Evolutionary conservation across 2,797 vertebrate species (phyloP).

Genomic region (Adrianichthys oophorus): DNA sequence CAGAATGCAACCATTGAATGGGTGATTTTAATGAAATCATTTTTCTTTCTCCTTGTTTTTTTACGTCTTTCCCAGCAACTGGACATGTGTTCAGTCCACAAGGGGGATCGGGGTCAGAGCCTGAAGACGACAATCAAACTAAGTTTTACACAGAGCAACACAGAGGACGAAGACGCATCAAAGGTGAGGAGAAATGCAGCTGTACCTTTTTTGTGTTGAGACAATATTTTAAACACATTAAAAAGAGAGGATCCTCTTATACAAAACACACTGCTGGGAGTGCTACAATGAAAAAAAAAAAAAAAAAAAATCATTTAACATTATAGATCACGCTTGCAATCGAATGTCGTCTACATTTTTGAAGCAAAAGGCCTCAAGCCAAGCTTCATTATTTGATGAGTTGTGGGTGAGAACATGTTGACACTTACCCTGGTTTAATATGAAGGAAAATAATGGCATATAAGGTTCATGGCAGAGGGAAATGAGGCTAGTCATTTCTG

Average conservation of each 20-base stretch:
- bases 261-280: slow-evolving; percentile 18
- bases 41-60: slow-evolving; percentile 12
- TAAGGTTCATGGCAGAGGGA: slow-evolving; percentile 26
- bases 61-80: slow-evolving; percentile 51
- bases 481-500: slow-evolving; percentile 51
- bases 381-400: too few species aligned
- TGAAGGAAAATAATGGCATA: slow-evolving; percentile 14
- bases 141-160: slow-evolving; percentile 95
- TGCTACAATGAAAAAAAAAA: slow-evolving; percentile 11
- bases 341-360: slow-evolving; percentile 23
- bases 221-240: slow-evolving; percentile 28
- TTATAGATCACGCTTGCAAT: slow-evolving; percentile 21
- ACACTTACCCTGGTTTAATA: slow-evolving; percentile 12
- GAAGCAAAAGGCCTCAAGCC: too few species aligned
- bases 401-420: too few species aligned
- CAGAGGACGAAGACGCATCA: slow-evolving; percentile 87
- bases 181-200: slow-evolving; percentile 79
- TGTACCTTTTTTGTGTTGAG: slow-evolving; percentile 6
- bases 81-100: slow-evolving; percentile 87
- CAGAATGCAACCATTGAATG: not conserved
- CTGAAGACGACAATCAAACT: slow-evolving; percentile 90
- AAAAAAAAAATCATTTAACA: not conserved
- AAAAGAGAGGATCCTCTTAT: slow-evolving; percentile 10
- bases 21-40: slow-evolving; percentile 21
- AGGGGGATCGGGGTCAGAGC: slow-evolving; percentile 90